A percentile compares a stretch with the other conserved stretches of the same genome.
phyloP scores from a whole-genome alignment of 1,140 invertebrate genomes.

The Goniozus legneri region DNA sequence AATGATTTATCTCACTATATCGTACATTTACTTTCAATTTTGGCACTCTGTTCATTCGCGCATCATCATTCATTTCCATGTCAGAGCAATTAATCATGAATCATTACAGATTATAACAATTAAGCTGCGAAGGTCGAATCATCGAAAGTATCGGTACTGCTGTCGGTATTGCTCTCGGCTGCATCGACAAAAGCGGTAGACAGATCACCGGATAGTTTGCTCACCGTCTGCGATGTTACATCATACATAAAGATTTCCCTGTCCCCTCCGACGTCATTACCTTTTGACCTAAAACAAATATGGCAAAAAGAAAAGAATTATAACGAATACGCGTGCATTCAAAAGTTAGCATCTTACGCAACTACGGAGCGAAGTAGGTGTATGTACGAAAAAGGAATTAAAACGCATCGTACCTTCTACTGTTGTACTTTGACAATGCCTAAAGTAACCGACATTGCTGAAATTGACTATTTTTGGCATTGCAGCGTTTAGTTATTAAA shows the following conservation, averaged over 20 bases:
- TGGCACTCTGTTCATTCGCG: constrained; percentile 6
- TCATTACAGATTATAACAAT: background rate
- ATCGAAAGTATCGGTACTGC: constrained; percentile 39
- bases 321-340: too few relatives aligned
- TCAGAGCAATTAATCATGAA: background rate
- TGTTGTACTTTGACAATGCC: too few relatives aligned
- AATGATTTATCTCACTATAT: constrained; percentile 6
- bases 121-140: constrained; percentile 12
- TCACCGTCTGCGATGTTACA: constrained; percentile 63
- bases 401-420: too few relatives aligned
- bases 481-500: too few relatives aligned
- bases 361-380: too few relatives aligned
- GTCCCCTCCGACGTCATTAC: constrained; percentile 51
- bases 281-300: constrained; percentile 57
- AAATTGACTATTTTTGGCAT: too few relatives aligned
- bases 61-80: constrained; percentile 5
- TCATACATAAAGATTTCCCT: constrained; percentile 86
- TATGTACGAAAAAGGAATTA: too few relatives aligned
- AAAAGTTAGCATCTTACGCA: too few relatives aligned
- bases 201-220: constrained; percentile 68
- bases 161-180: constrained; percentile 74
- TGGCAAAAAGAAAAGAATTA: too few relatives aligned
- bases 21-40: constrained; percentile 18
- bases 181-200: constrained; percentile 79
- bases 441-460: too few relatives aligned